A percentile compares a stretch with the other conserved stretches of the same genome.
Evolutionary conservation across 1,140 invertebrate species (phyloP).

Genomic region (Holcopasites calliopsidis): DNA sequence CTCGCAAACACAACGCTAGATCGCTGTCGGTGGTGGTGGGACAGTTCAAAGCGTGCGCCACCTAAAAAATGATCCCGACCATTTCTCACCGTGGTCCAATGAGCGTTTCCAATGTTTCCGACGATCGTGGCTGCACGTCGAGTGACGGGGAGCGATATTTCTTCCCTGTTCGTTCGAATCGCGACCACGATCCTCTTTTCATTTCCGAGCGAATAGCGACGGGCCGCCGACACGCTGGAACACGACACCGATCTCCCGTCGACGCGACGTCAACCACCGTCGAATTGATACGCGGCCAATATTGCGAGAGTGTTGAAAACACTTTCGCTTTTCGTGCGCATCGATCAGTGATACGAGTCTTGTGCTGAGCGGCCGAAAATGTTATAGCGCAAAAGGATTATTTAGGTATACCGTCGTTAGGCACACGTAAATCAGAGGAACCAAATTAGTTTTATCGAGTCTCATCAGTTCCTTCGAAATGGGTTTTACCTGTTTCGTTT

Average conservation of each 20-base stretch:
- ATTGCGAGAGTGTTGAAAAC: neutral
- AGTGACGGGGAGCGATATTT: slow-evolving; percentile 43
- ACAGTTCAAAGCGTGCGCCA: slow-evolving; percentile 90
- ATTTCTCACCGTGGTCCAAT: slow-evolving; percentile 39
- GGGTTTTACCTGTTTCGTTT: neutral
- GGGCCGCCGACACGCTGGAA: neutral
- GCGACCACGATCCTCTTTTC: slow-evolving; percentile 1
- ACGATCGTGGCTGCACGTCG: slow-evolving; percentile 5
- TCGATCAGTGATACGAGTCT: neutral
- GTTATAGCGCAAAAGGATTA: too few species aligned
- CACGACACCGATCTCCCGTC: slow-evolving; percentile 7
- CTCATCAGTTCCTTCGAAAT: neutral
- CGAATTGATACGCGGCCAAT: neutral
- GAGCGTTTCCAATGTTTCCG: slow-evolving; percentile 27
- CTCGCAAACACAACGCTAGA: slow-evolving; percentile 83
- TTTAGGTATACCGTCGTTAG: too few species aligned
- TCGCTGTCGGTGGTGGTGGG: slow-evolving; percentile 81
- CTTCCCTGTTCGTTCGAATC: slow-evolving; percentile 27
- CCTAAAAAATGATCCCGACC: slow-evolving; percentile 70
- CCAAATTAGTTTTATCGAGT: too few species aligned
- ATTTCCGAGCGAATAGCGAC: neutral
- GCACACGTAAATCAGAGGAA: too few species aligned
- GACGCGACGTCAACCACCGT: neutral
- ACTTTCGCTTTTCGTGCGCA: neutral
- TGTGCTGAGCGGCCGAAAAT: too few species aligned